Evolutionary conservation across 2,113 vertebrate species (phyloP), one percentile per base, ranked within the genome.

Genomic region (Oryzias melastigma): DNA sequence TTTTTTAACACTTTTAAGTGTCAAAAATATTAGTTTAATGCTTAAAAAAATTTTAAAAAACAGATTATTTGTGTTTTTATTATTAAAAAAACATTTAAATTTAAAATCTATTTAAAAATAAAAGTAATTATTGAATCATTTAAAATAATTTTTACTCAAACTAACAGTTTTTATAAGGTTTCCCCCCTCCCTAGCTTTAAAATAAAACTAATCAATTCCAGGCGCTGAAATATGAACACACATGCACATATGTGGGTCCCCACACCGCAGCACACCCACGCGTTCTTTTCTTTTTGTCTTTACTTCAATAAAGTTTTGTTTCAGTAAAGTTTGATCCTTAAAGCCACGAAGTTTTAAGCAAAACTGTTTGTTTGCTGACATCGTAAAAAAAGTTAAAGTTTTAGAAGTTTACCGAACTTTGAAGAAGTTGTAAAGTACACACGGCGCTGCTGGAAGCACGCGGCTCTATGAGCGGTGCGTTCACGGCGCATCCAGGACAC

Each of bases 161-260:
- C 51, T 16, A 57, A 68, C 12, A 18, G 49, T 59, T 63, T 48
- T 29, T 48, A 43, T 7, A 45, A 65, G 46, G 57, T 16, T 52
- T 40, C 15, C 35, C 46, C 16, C n/a, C 65, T 71, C 59, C 43
- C 24, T 20, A 18, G 58, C 43, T 25, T 20, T 20, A 62, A 46
- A 24, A 76, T 66, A 69, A 78, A 77, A 57, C 56, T 51, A 86
- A 85, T 87, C 85, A 75, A 85, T 82, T 78, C 62, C 73, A 83
- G 58, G 72, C 69, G 63, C 62, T 87, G 84, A 85, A 89, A 88
- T 84, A 81, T 73, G 82, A 88, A 83, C 78, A 80, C 71, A 74
- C 75, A 71, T 76, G 65, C 67, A 73, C 73, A 73, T 80, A 82
- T 52, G 87, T 82, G 82, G 78, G 76, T 61, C 42, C 50, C 62